Evolutionary conservation across 2,797 vertebrate species (phyloP).

Genomic region (Enteromius treurensis): DNA sequence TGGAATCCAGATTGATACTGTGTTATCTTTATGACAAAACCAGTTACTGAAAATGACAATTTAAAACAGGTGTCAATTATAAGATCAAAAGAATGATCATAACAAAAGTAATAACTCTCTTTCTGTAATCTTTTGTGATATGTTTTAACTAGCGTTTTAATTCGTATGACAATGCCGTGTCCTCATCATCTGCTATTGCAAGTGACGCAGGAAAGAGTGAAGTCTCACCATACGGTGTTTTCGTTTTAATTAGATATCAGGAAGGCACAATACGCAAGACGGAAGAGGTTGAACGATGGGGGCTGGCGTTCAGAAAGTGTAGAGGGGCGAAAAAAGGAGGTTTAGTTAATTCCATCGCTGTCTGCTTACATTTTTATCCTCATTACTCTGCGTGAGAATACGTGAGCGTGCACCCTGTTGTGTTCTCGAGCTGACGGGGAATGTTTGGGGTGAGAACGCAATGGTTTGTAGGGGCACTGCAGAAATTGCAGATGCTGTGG

Average conservation of each 20-base stretch:
- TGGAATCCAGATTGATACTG: neutral
- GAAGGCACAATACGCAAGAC: slow-evolving; percentile 56
- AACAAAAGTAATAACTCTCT: neutral
- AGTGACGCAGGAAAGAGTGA: slow-evolving; percentile 59
- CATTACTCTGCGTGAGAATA: slow-evolving; percentile 76
- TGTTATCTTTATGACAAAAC: neutral
- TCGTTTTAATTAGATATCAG: slow-evolving; percentile 72
- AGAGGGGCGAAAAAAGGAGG: slow-evolving; percentile 66
- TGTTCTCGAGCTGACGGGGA: slow-evolving; percentile 69
- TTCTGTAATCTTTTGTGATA: neutral
- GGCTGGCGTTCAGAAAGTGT: slow-evolving; percentile 32
- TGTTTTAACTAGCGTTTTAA: neutral
- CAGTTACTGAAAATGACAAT: neutral
- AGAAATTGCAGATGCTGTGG: slow-evolving; percentile 70
- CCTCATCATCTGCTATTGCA: slow-evolving; percentile 52
- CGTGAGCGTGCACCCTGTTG: slow-evolving; percentile 70
- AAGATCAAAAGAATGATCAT: neutral
- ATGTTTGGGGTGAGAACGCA: slow-evolving; percentile 72
- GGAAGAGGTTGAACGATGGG: slow-evolving; percentile 21
- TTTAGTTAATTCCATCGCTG: slow-evolving; percentile 80
- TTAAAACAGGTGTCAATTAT: neutral
- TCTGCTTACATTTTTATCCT: slow-evolving; percentile 81
- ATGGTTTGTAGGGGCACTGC: slow-evolving; percentile 71
- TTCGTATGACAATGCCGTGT: neutral
- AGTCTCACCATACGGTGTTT: slow-evolving; percentile 62